Percentiles rank a stretch among this genome's conserved stretches.
Evolutionary conservation across 1,140 invertebrate species (phyloP).

Genomic region (Drosophila kurseongensis): DNA sequence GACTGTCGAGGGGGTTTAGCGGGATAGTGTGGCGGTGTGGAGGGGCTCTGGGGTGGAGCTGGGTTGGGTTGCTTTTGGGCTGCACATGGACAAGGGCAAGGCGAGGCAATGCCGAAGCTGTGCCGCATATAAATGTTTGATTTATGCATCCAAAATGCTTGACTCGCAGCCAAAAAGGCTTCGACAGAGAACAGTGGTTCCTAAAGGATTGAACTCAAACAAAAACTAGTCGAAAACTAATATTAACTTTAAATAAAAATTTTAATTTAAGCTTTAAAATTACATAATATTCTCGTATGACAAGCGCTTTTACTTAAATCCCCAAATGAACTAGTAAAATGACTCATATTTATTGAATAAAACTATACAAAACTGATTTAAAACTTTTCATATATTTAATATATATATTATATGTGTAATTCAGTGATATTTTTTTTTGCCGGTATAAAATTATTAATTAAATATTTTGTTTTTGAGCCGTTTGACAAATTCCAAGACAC

Average conservation of each 20-base stretch:
- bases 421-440: no score
- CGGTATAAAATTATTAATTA: no score
- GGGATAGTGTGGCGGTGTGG: neutral
- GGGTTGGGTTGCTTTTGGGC: conserved; percentile 25
- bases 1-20: conserved; percentile 15
- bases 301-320: no score
- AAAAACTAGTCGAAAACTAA: neutral
- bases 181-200: conserved; percentile 53
- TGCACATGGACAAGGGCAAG: conserved; percentile 45
- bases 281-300: no score
- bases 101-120: conserved; percentile 73
- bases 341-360: no score
- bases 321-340: no score
- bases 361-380: no score
- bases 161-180: conserved; percentile 81
- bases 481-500: conserved; percentile 2
- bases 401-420: no score
- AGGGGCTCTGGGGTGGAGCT: conserved; percentile 15
- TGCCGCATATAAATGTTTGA: conserved; percentile 82
- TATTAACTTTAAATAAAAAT: no score
- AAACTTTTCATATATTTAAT: no score
- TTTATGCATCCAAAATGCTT: conserved; percentile 82
- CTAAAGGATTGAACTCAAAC: neutral
- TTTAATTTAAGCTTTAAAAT: no score
- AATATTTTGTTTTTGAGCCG: neutral